Percentiles rank a stretch among this genome's conserved stretches.
Evolutionary conservation across 1,140 invertebrate genomes (phyloP).

Genomic region (Drosophila guanche): DNA sequence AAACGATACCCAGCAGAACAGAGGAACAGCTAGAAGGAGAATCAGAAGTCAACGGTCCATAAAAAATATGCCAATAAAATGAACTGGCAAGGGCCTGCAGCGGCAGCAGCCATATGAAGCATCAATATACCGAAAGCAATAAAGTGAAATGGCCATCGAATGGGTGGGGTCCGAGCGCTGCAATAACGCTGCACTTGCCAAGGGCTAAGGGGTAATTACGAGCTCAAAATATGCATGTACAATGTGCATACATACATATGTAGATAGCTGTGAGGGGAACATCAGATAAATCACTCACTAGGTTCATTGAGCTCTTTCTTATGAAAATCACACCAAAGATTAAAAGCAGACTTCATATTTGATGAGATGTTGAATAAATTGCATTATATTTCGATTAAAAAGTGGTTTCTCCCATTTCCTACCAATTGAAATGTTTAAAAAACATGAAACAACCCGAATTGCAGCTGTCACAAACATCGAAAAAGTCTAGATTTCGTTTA

Average conservation of each 20-base stretch:
- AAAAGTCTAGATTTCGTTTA: too few species aligned
- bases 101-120: conserved; percentile 45
- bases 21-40: conserved; percentile 21
- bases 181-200: conserved; percentile 57
- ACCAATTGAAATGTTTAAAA: too few species aligned
- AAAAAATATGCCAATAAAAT: conserved; percentile 51
- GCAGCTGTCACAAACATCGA: too few species aligned
- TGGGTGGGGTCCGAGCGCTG: background rate
- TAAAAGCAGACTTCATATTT: background rate
- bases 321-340: too few species aligned
- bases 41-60: conserved; percentile 43
- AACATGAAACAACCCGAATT: too few species aligned
- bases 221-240: conserved; percentile 26
- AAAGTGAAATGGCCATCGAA: conserved; percentile 44
- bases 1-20: conserved; percentile 40
- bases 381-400: background rate
- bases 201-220: conserved; percentile 26
- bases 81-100: conserved; percentile 34
- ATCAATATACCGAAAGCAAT: conserved; percentile 58
- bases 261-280: background rate
- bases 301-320: conserved; percentile 7
- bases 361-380: background rate
- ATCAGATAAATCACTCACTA: conserved; percentile 25
- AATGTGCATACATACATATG: conserved; percentile 9
- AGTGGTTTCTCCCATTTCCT: too few species aligned